These are phyloP conservation scores for Anomalospiza imberbis DNA, from an alignment of 2,797 vertebrate genomes.

Conservation along the genomic window DNA sequence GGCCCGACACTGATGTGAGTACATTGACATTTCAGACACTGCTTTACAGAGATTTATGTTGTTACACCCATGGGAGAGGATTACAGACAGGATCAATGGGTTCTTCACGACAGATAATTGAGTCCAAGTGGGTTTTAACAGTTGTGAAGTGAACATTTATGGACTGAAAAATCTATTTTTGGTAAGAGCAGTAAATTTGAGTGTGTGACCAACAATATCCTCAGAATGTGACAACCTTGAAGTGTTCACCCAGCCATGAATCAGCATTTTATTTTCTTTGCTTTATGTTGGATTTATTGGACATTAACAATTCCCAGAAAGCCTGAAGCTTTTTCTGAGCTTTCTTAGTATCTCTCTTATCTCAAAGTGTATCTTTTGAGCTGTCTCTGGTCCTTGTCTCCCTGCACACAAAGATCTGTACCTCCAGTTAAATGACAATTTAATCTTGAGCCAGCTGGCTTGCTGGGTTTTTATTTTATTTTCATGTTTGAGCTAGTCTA, in stretches of 20 bases:
- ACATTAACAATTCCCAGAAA: not conserved
- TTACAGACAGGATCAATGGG: not conserved
- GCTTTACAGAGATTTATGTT: not conserved
- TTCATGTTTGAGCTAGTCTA: not conserved
- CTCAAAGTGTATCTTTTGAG: not conserved
- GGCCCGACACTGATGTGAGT: constrained; percentile 96
- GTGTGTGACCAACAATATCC: not conserved
- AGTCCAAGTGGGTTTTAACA: not conserved
- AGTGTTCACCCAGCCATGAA: not conserved
- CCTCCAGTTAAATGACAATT: not conserved
- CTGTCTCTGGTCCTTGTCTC: not conserved
- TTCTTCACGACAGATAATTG: not conserved
- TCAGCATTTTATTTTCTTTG: not conserved
- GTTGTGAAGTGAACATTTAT: not conserved
- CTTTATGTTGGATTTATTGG: not conserved
- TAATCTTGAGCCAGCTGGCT: not conserved
- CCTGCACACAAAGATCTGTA: not conserved
- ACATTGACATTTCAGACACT: not conserved
- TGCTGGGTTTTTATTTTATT: not conserved
- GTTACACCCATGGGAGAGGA: not conserved
- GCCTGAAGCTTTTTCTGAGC: not conserved
- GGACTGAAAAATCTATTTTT: not conserved
- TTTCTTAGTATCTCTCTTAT: not conserved
- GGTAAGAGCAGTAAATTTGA: not conserved
- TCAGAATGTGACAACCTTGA: not conserved